Conservation (phyloP, 2,888 invertebrate genomes). For the Amiota minor region DNA sequence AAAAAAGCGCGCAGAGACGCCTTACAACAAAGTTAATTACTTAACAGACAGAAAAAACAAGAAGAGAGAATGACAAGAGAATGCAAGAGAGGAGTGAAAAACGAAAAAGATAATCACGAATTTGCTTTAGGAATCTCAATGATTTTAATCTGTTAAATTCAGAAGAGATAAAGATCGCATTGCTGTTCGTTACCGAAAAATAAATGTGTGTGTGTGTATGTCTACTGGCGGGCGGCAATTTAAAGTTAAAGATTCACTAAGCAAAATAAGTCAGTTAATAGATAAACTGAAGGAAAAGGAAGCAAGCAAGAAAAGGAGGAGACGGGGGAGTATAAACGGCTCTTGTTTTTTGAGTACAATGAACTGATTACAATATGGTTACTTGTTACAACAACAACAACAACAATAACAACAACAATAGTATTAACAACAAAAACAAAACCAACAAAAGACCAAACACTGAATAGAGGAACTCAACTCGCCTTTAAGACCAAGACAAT, state of each 20-base stretch:
- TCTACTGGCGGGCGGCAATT: background rate
- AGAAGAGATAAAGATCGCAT: constrained; percentile 25
- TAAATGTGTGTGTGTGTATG: constrained; percentile 1
- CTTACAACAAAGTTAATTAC: constrained; percentile 56
- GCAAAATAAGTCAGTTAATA: background rate
- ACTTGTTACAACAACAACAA: constrained; percentile 12
- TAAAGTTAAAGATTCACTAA: too few species aligned
- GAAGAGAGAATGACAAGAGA: too few species aligned
- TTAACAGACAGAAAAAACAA: constrained; percentile 49
- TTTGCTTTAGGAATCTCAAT: constrained; percentile 27
- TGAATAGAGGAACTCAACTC: background rate
- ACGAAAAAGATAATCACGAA: constrained; percentile 32
- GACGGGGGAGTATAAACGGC: too few species aligned
- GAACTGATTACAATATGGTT: constrained; percentile 41
- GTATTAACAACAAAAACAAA: constrained; percentile 7
- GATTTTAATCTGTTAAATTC: constrained; percentile 46
- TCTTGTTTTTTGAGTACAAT: constrained; percentile 19
- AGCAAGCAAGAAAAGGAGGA: too few species aligned
- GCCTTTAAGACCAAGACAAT: constrained; percentile 7
- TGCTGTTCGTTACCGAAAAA: background rate
- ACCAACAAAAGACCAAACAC: background rate
- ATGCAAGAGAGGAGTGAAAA: too few species aligned
- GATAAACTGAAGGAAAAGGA: too few species aligned
- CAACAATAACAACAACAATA: background rate
- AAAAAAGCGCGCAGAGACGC: background rate